phyloP scores from a whole-genome alignment of 2,888 invertebrate species.

The Chalcosyrphus nemorum region DNA sequence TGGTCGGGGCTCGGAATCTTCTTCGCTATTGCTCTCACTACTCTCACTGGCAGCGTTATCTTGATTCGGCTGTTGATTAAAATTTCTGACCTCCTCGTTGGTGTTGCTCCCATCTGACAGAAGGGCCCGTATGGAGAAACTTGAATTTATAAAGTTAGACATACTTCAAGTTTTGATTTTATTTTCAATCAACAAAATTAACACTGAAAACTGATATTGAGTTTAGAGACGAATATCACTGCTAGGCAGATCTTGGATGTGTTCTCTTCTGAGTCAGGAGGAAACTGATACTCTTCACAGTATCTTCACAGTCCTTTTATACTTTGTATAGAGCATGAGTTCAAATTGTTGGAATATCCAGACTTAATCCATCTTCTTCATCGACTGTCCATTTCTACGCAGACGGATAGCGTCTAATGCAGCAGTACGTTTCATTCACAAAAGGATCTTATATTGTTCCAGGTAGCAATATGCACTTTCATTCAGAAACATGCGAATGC shows the following conservation, averaged over 20 bases:
- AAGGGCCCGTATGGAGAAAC: constrained; percentile 39
- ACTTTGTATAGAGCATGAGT: no score
- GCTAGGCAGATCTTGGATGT: neutral
- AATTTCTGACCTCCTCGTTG: neutral
- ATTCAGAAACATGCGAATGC: no score
- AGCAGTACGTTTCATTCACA: no score
- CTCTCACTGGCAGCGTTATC: no score
- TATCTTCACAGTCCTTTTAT: no score
- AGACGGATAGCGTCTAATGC: no score
- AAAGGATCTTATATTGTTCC: no score
- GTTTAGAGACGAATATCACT: neutral
- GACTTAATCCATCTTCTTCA: no score
- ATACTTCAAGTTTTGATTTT: no score
- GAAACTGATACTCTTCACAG: neutral
- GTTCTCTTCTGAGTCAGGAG: neutral
- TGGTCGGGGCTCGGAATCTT: constrained; percentile 82
- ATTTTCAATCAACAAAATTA: neutral
- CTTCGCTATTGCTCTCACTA: constrained; percentile 46
- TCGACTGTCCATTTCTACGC: no score
- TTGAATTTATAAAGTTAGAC: constrained; percentile 39
- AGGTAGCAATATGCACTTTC: no score
- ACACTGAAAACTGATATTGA: neutral
- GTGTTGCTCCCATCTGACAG: constrained; percentile 5
- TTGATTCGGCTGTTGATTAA: constrained; percentile 1
- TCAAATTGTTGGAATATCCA: no score